phyloP scores from a whole-genome alignment of 2,113 vertebrate genomes.

The Natator depressus region DNA sequence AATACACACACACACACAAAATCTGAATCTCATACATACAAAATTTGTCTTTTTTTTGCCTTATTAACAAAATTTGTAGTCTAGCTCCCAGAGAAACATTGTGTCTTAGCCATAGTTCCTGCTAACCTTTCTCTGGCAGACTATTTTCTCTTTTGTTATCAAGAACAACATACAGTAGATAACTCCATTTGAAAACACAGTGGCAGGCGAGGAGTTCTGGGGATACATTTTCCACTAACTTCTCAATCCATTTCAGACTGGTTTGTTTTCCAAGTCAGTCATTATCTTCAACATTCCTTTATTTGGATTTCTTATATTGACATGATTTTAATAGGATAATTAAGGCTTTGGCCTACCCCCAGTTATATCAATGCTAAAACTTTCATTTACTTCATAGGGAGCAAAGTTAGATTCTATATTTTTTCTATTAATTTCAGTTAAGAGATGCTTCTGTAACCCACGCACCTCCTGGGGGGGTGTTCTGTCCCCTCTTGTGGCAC shows the following conservation, averaged over 20 bases:
- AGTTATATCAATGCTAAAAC: neutral
- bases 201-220: slow-evolving; percentile 65
- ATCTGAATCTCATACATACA: neutral
- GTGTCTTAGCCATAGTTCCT: neutral
- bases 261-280: slow-evolving; percentile 48
- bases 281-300: slow-evolving; percentile 51
- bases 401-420: neutral
- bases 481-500: too few relatives aligned
- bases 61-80: slow-evolving; percentile 55
- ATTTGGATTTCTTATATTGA: slow-evolving; percentile 44
- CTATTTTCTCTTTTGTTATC: slow-evolving; percentile 66
- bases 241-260: slow-evolving; percentile 58
- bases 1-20: neutral
- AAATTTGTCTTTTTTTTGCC: slow-evolving; percentile 40
- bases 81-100: slow-evolving; percentile 13
- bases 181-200: slow-evolving; percentile 67
- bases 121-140: slow-evolving; percentile 70
- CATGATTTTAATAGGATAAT: slow-evolving; percentile 48
- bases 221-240: slow-evolving; percentile 63
- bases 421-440: neutral
- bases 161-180: slow-evolving; percentile 58
- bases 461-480: too few relatives aligned
- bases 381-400: neutral
- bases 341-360: neutral
- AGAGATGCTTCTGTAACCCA: neutral